Base-by-base conservation (phyloP, 2,113 vertebrate species). In the Syngnathus scovelli region DNA sequence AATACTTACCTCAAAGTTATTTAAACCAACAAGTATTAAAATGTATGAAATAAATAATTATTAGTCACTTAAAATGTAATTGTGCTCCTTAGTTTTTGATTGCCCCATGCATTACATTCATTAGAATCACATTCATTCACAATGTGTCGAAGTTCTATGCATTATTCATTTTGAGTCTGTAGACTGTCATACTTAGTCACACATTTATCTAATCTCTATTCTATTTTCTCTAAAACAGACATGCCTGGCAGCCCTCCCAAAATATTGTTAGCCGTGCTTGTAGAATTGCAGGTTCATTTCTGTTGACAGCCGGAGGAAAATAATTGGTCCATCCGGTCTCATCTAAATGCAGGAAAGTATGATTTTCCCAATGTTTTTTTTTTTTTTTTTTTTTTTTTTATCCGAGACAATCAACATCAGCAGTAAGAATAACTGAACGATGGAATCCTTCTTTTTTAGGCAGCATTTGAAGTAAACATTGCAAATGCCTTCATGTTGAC, bases 271-370 rank as follows among this genome's bases (percentile, higher is more conserved):
- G 85, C 85, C 79, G 82, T 67, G 79, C 79, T 83, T 76, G 74
- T 73, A 78, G 75, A 86, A 87, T 78, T 81, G 85, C 83, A 82
- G 74, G 80, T 83, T 87, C 71, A 89, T 87, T 87, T 84, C 66
- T 83, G 79, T 83, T 83, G 83, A 88, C 83, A 83, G 82, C 63
- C 74, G 12, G 75, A 82, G 70, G 71, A 70, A 85, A 85, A 88
- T 89, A 89, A 89, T 89, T 86, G 88, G 82, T 70, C 66, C 46
- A 86, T 85, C 81, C 84, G 77, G 78, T 78, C 78, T 85, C 71
- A 86, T 87, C 80, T 83, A 79, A 86, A 89, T 87, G 76, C 82
- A 83, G 76, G 66, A 70, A 66, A 85, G 83, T 84, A 83, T 79
- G 78, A 84, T 85, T 78, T 78, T 85, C 66, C 77, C 66, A 65